Evolutionary conservation across 2,113 vertebrate genomes (phyloP).

Genomic region (Henicopernis longicauda): DNA sequence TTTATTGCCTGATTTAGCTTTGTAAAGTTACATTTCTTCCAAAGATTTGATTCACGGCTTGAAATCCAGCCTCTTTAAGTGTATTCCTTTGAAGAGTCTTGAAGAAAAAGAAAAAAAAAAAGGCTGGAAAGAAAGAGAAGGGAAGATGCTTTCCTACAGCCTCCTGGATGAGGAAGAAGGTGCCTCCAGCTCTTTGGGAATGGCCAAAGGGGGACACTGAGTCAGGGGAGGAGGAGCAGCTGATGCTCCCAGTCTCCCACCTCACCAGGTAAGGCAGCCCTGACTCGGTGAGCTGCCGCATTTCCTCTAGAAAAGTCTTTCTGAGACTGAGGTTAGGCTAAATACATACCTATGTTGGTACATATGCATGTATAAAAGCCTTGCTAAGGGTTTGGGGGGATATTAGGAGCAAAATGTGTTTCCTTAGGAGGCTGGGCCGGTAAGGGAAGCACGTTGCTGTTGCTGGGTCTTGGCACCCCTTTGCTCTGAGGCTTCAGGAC

Average conservation of each 20-base stretch:
- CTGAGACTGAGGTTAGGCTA: background rate
- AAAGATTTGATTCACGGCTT: background rate
- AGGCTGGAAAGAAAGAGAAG: background rate
- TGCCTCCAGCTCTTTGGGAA: background rate
- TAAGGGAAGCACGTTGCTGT: background rate
- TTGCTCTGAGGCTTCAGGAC: background rate
- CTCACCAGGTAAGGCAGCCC: background rate
- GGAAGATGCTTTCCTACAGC: background rate
- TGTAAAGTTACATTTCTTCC: background rate
- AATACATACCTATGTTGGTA: background rate
- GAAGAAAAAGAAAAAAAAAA: background rate
- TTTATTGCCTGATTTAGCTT: background rate
- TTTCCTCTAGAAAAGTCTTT: background rate
- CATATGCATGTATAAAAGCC: rapidly evolving
- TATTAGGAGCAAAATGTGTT: background rate
- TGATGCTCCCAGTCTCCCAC: background rate
- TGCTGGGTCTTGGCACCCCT: background rate
- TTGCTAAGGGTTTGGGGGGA: background rate
- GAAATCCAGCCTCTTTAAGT: background rate
- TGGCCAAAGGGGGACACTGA: background rate
- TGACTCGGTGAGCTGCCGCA: background rate
- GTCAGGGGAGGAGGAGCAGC: background rate
- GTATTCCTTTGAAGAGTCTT: background rate
- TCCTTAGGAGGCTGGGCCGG: background rate
- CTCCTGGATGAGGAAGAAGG: background rate